phyloP scores from a whole-genome alignment of 1,140 invertebrate species.

The Amphibalanus amphitrite region DNA sequence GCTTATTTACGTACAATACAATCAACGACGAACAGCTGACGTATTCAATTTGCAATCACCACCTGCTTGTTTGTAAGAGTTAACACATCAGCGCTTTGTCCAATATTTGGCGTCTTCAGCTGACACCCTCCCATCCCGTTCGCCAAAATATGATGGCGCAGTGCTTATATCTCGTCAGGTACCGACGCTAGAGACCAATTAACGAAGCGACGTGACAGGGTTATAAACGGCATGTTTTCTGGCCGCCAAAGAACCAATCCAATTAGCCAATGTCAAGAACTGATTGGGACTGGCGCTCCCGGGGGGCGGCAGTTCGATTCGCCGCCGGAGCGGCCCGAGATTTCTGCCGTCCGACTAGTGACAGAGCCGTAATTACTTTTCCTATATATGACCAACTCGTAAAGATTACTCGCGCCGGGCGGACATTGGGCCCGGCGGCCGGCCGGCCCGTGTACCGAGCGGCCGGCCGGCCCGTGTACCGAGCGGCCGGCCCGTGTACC shows the following conservation, averaged over 20 bases:
- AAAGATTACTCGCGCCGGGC: conserved; percentile 1
- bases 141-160: not conserved
- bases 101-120: too few species aligned
- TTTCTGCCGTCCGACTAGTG: not conserved
- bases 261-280: not conserved
- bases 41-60: too few species aligned
- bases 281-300: not conserved
- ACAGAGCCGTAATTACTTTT: not conserved
- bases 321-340: not conserved
- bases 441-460: too few species aligned
- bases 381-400: not conserved
- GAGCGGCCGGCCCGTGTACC: too few species aligned
- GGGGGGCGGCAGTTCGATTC: not conserved
- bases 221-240: not conserved
- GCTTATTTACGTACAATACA: too few species aligned
- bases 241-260: not conserved
- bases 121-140: too few species aligned
- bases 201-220: not conserved
- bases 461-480: too few species aligned
- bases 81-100: too few species aligned
- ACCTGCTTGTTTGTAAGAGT: too few species aligned
- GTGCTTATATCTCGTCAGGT: not conserved
- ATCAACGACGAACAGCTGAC: too few species aligned
- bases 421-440: too few species aligned
- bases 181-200: not conserved